Evolutionary conservation across 2,797 vertebrate species (phyloP).

Genomic region (Octomys mimax): DNA sequence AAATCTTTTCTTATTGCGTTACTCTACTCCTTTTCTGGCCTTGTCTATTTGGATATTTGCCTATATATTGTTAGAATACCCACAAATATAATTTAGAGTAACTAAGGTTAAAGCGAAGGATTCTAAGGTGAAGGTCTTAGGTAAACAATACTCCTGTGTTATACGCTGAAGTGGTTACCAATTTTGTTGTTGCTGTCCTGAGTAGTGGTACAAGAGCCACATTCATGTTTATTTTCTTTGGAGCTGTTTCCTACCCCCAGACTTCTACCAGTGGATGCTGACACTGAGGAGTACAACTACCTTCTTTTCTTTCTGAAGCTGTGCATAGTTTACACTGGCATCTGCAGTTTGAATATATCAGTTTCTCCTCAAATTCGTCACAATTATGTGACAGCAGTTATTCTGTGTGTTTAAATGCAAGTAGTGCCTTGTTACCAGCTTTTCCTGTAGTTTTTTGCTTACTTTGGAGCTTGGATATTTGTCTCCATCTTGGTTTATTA

Average conservation of each 20-base stretch:
- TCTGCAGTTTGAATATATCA: not conserved
- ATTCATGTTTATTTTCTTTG: not conserved
- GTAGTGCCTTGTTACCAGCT: not conserved
- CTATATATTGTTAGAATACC: not conserved
- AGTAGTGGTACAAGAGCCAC: not conserved
- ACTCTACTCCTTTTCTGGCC: not conserved
- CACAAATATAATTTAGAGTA: not conserved
- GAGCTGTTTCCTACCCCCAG: not conserved
- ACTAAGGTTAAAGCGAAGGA: not conserved
- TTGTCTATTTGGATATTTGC: not conserved
- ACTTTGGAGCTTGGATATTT: not conserved
- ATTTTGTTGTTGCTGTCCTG: not conserved
- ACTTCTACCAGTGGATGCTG: not conserved
- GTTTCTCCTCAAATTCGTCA: not conserved
- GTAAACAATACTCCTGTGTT: not conserved
- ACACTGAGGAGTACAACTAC: not conserved
- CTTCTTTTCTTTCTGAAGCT: conserved; percentile 14
- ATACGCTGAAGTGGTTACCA: not conserved
- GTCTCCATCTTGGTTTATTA: not conserved
- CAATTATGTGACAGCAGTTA: not conserved
- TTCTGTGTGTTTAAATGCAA: not conserved
- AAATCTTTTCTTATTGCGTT: not conserved
- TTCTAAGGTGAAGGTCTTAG: not conserved
- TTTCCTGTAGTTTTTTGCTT: not conserved
- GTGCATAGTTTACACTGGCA: not conserved